Percentiles rank a stretch among this genome's conserved stretches.
These are phyloP conservation scores for Prunella himalayana DNA, from an alignment of 2,113 vertebrate genomes.

Conservation along the genomic window DNA sequence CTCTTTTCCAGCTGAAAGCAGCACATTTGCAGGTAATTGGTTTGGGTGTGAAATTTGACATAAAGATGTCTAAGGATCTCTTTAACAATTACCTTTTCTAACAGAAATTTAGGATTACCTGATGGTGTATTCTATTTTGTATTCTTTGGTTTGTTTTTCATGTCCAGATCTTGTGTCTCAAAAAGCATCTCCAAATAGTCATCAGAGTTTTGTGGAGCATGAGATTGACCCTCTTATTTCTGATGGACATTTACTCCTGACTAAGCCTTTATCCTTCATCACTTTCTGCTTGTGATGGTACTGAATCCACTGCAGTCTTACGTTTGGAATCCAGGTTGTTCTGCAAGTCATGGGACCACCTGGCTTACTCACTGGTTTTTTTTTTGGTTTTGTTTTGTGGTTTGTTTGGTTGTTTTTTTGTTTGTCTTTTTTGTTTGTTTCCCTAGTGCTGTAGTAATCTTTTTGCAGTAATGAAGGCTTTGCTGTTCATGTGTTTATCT, in stretches of 20 bases:
- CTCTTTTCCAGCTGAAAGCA: conserved; percentile 34
- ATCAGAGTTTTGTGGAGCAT: neutral
- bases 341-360: neutral
- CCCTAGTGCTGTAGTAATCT: neutral
- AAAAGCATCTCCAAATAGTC: neutral
- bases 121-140: neutral
- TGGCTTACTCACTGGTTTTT: neutral
- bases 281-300: neutral
- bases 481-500: neutral
- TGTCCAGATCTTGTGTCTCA: neutral
- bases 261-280: neutral
- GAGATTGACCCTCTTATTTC: neutral
- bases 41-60: neutral
- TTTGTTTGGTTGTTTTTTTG: too few species aligned
- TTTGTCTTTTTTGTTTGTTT: too few species aligned
- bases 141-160: neutral
- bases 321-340: neutral
- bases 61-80: neutral
- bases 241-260: neutral
- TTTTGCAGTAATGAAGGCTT: neutral
- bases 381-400: neutral
- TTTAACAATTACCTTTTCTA: neutral
- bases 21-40: conserved; percentile 9
- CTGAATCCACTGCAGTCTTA: neutral
- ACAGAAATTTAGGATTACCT: neutral